Base-by-base conservation (phyloP, 2,797 vertebrate species). In the Neoniphon sammara region DNA sequence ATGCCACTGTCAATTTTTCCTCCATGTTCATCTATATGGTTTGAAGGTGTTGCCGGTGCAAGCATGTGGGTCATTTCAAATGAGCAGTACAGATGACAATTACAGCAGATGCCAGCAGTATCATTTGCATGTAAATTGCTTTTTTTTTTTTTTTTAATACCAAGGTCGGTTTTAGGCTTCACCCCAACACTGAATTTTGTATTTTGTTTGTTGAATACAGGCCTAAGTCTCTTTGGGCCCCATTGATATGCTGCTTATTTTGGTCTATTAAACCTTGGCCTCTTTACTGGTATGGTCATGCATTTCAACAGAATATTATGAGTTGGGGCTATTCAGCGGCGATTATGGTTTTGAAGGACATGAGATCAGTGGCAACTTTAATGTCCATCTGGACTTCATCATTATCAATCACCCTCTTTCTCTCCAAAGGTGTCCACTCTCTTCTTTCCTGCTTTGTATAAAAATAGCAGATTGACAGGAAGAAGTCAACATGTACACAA, bases 41-140 rank as follows among this genome's bases (percentile, higher is more conserved):
- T 80, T 82, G 63, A 83, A 87, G 69, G 61, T 78, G 75, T 61
- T 72, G 66, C 71, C 61, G 55, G 80, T 77, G 74, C 79, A n/a
- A 65, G 62, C 23, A 21, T 50, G 50, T 56, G n/a, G 27, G 34
- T 73, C 50, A 42, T 87, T 81, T 75, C 63, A 78, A 66, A 83
- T 64, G 78, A 80, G 66, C 81, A 58, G 59, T 70, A 71, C 84
- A 82, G 87, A 85, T 60, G 47, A 80, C 84, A 91, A 89, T 91
- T 89, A 87, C 73, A 77, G 78, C 63, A 88, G 90, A 92, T 89
- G 87, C 69, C 82, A 89, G 80, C 70, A 42, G 64, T 82, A 72
- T 91, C 75, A 91, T 93, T 92, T 91, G 87, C 91, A 93, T 93
- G 82, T 84, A 93, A 92, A 91, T 93, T 78, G 78, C 72, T 57